A percentile compares a stretch with the other conserved stretches of the same genome.
Conservation (phyloP, 2,113 vertebrate genomes). For the Poeciliopsis retropinna region DNA sequence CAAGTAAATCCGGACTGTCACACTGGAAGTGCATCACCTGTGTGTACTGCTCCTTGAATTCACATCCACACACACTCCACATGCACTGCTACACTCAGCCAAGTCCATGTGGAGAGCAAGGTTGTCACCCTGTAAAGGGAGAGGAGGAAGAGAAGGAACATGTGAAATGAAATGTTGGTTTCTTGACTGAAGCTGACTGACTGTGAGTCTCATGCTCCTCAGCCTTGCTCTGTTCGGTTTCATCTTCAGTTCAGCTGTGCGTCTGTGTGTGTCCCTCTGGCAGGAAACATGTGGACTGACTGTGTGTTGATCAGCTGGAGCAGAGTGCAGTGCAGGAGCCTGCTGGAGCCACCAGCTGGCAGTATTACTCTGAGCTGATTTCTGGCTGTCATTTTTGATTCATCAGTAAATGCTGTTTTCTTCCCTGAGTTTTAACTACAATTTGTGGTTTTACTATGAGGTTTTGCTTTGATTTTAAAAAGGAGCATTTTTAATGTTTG, state of each 20-base stretch:
- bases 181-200: conserved; percentile 16
- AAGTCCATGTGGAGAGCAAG: conserved; percentile 8
- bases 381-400: not conserved
- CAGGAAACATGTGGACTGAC: not conserved
- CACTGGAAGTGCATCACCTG: conserved; percentile 6
- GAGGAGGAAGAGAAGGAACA: conserved; percentile 2
- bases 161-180: not conserved
- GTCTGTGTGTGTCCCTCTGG: not conserved
- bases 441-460: conserved; percentile 33
- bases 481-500: conserved; percentile 54
- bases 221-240: not conserved
- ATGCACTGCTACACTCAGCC: conserved; percentile 13
- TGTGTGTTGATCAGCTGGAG: too few species aligned
- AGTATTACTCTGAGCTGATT: not conserved
- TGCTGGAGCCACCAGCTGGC: too few species aligned
- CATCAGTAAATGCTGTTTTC: not conserved
- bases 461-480: conserved; percentile 32
- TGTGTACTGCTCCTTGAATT: conserved; percentile 19
- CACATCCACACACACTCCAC: conserved; percentile 20
- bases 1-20: conserved; percentile 64
- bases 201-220: conserved; percentile 11
- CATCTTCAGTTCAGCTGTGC: not conserved
- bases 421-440: not conserved
- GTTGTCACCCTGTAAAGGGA: not conserved
- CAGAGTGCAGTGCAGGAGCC: too few species aligned